A percentile compares a stretch with the other conserved stretches of the same genome.
phyloP scores from a whole-genome alignment of 2,113 vertebrate species.

The Malurus cyaneus region DNA sequence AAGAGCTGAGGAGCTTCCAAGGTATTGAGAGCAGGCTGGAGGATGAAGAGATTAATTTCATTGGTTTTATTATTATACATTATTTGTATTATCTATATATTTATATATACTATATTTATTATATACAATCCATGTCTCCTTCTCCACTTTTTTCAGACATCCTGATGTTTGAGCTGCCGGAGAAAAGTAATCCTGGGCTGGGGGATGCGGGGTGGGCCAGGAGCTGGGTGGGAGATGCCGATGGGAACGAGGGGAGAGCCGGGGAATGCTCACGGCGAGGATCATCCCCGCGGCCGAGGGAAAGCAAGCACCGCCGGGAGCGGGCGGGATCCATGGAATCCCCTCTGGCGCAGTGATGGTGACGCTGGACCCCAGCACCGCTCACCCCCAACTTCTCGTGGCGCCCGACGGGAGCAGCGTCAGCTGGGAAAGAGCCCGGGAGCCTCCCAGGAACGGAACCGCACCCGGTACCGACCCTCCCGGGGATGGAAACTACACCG shows the following conservation, averaged over 20 bases:
- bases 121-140: fast-evolving
- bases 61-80: not conserved
- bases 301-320: no score
- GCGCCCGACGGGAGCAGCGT: not conserved
- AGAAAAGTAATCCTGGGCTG: not conserved
- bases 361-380: not conserved
- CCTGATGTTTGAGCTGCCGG: conserved; percentile 1
- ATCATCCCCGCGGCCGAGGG: not conserved
- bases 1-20: not conserved
- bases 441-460: not conserved
- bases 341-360: not conserved
- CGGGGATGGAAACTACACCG: not conserved
- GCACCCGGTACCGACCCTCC: not conserved
- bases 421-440: not conserved
- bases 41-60: fast-evolving
- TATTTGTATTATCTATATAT: no score
- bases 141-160: not conserved
- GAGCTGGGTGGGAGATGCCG: not conserved
- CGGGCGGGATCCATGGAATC: not conserved
- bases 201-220: not conserved
- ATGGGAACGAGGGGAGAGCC: not conserved
- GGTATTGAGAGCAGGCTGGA: not conserved
- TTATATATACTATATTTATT: no score
- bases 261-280: not conserved
- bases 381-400: not conserved